Evolutionary conservation across 1,140 invertebrate species (phyloP).

Genomic region (Drosophila gunungcola): DNA sequence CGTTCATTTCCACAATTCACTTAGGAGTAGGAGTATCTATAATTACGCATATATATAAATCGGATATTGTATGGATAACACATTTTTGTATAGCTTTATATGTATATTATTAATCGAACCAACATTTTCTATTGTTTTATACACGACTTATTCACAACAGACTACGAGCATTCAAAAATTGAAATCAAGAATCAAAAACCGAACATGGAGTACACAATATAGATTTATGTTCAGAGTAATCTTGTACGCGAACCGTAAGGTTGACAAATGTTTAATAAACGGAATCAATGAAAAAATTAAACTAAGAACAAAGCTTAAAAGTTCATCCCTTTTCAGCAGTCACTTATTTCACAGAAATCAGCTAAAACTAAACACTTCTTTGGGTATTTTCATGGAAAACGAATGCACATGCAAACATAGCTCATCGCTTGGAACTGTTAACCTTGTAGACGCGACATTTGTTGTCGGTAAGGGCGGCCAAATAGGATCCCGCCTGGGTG

Average conservation of each 20-base stretch:
- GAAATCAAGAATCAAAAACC: slow-evolving; percentile 55
- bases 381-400: slow-evolving; percentile 31
- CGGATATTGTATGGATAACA: slow-evolving; percentile 45
- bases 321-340: not conserved
- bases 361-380: not conserved
- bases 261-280: slow-evolving; percentile 45
- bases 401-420: not conserved
- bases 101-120: slow-evolving; percentile 63
- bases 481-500: slow-evolving; percentile 84
- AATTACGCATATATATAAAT: slow-evolving; percentile 45
- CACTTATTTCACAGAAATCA: slow-evolving; percentile 10
- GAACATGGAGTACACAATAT: slow-evolving; percentile 14
- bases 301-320: slow-evolving; percentile 4
- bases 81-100: slow-evolving; percentile 76
- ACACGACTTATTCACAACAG: slow-evolving; percentile 35
- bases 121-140: slow-evolving; percentile 56
- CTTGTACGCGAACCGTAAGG: slow-evolving; percentile 19
- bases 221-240: slow-evolving; percentile 32
- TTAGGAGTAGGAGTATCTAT: slow-evolving; percentile 44
- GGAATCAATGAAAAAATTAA: slow-evolving; percentile 24
- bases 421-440: slow-evolving; percentile 48
- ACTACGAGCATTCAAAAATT: slow-evolving; percentile 29
- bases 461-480: slow-evolving; percentile 89
- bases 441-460: slow-evolving; percentile 88
- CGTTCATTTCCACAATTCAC: slow-evolving; percentile 40